Evolutionary conservation across 2,888 invertebrate species (phyloP), one percentile per base, ranked within the genome.

Genomic region (Helobdella robusta): DNA sequence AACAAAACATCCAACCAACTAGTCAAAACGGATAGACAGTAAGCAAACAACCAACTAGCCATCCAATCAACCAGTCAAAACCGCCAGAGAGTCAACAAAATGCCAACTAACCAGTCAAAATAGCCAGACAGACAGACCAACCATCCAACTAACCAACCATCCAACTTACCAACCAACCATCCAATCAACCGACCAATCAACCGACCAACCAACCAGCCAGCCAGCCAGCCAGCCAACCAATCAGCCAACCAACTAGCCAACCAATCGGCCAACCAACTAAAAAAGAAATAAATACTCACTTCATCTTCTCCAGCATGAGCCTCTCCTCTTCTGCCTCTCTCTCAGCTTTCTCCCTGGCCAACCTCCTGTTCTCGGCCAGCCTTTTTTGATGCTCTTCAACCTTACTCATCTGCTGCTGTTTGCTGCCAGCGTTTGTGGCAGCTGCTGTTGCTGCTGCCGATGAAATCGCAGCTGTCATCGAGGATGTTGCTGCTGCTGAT

Each of bases 321-420:
- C 88, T 83, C 81, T 91, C 91, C 60, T 87, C 81, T 78, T 92
- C 91, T 1, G 91, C 91, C 80, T 90, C 89, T 67, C 86, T 81
- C 82, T 94, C 93, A 15, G 91, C 88, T 79, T 92, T 91, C 81
- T 92, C 93, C 23, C 93, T 81, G 15, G 91, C 92, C 68, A 89
- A 82, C 67, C 91, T 84, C 71, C 93, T 83, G 68, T 90, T 84
- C 82, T 93, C 93, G 0, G 93, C 92, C 66, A 94, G 82, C 65
- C 91, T 92, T 23, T 91, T 91, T 80, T 92, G 93, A 59, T 69
- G 67, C 30, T 65, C 68, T 15, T 66, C 69, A 36, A 61, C 66
- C 32, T 44, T 40, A 28, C 63, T 59, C 35, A 44, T 30, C 56
- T 30, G 50, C 1, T 35, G 35, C 48, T 18, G 25, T 28, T 5